These are phyloP conservation scores for Brachypodius melanocephalos DNA, from an alignment of 2,113 vertebrate genomes.

Conservation along the genomic window DNA sequence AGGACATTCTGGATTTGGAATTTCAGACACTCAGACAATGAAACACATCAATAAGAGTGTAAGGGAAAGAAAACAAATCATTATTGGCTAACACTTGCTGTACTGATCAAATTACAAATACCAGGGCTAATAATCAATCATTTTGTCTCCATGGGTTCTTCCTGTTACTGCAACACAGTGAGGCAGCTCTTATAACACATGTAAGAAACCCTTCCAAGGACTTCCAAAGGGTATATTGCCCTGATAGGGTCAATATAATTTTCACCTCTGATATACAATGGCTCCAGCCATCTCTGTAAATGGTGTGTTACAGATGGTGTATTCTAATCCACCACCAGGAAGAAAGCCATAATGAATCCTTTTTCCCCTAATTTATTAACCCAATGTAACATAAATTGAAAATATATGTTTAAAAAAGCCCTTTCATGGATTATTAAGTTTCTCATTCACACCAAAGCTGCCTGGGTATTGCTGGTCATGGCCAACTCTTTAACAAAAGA, in stretches of 20 bases:
- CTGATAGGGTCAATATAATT: background rate
- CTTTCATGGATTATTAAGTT: background rate
- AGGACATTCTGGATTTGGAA: background rate
- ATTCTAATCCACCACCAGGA: background rate
- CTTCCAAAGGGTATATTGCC: background rate
- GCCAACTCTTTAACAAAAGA: background rate
- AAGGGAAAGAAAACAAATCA: background rate
- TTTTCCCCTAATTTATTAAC: background rate
- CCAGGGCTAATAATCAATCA: background rate
- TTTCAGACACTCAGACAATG: background rate
- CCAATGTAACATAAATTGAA: background rate
- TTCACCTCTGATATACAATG: background rate
- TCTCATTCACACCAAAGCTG: background rate
- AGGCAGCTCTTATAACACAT: background rate
- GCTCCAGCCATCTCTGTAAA: background rate
- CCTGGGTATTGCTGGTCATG: background rate
- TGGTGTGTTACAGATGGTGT: background rate
- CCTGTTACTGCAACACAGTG: background rate
- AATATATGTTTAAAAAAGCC: background rate
- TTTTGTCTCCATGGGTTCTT: background rate
- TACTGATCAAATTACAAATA: conserved; percentile 3
- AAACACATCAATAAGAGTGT: background rate
- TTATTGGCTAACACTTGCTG: background rate
- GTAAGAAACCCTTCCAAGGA: background rate
- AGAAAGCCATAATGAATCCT: background rate